phyloP scores from a whole-genome alignment of 1,140 invertebrate genomes.

The Zophobas atratus region DNA sequence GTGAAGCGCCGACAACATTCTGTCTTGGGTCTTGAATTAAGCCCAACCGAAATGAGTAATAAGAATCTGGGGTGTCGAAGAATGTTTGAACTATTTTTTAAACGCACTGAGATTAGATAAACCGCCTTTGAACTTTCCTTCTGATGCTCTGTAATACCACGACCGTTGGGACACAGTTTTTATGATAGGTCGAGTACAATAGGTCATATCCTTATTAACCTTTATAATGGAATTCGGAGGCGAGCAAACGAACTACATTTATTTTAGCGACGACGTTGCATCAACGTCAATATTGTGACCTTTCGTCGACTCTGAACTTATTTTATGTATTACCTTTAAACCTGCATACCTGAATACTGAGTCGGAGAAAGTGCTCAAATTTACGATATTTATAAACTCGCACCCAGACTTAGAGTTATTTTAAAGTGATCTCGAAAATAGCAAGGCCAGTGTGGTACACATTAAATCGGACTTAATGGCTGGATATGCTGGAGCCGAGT shows the following conservation, averaged over 20 bases:
- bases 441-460: not conserved
- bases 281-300: not conserved
- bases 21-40: too few species aligned
- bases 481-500: too few species aligned
- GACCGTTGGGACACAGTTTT: slow-evolving; percentile 25
- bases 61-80: too few species aligned
- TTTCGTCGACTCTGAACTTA: not conserved
- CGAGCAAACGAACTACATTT: not conserved
- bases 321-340: not conserved
- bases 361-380: slow-evolving; percentile 22
- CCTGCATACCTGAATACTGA: not conserved
- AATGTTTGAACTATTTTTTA: too few species aligned
- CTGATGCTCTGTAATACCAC: too few species aligned
- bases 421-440: slow-evolving; percentile 14
- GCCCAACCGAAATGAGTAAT: too few species aligned
- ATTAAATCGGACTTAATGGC: too few species aligned
- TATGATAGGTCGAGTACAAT: slow-evolving; percentile 37
- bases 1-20: too few species aligned
- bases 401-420: slow-evolving; percentile 33
- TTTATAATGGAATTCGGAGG: slow-evolving; percentile 1
- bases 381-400: slow-evolving; percentile 17
- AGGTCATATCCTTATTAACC: slow-evolving; percentile 41
- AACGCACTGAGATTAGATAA: too few species aligned
- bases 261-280: too few species aligned
- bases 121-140: too few species aligned